A percentile compares a stretch with the other conserved stretches of the same genome.
Evolutionary conservation across 2,797 vertebrate species (phyloP).

Genomic region (Tadarida brasiliensis): DNA sequence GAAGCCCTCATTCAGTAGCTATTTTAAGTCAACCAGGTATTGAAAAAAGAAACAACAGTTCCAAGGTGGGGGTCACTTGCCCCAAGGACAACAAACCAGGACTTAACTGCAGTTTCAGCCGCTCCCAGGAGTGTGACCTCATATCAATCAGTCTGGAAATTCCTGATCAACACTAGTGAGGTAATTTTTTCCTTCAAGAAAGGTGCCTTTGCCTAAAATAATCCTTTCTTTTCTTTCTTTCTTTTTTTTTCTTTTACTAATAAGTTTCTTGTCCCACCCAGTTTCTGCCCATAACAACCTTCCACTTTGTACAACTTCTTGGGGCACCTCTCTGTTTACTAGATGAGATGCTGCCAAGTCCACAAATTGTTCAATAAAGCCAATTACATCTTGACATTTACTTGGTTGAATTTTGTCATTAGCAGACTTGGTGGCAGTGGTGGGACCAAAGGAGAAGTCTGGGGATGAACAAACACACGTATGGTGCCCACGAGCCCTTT

Average conservation of each 20-base stretch:
- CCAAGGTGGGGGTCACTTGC: not conserved
- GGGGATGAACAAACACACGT: not conserved
- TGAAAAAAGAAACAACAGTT: not conserved
- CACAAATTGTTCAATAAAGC: not conserved
- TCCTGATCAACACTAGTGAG: not conserved
- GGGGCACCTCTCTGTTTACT: not conserved
- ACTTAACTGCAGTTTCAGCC: not conserved
- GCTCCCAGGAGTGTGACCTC: not conserved
- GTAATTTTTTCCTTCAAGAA: not conserved
- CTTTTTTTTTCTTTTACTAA: not conserved
- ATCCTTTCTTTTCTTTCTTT: not conserved
- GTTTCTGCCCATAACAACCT: not conserved
- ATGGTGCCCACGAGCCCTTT: not conserved
- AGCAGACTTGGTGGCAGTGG: not conserved
- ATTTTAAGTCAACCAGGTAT: not conserved
- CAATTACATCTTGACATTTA: not conserved
- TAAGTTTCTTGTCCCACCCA: not conserved
- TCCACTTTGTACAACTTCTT: not conserved
- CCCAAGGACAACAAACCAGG: not conserved
- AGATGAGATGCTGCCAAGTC: not conserved
- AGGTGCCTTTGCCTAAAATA: not conserved
- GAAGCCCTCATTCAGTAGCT: not conserved
- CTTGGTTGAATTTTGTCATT: not conserved
- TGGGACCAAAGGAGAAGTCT: not conserved
- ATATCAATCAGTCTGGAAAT: not conserved